Evolutionary conservation across 2,888 invertebrate species (phyloP), one percentile per base, ranked within the genome.

Genomic region (Eilema caniola): DNA sequence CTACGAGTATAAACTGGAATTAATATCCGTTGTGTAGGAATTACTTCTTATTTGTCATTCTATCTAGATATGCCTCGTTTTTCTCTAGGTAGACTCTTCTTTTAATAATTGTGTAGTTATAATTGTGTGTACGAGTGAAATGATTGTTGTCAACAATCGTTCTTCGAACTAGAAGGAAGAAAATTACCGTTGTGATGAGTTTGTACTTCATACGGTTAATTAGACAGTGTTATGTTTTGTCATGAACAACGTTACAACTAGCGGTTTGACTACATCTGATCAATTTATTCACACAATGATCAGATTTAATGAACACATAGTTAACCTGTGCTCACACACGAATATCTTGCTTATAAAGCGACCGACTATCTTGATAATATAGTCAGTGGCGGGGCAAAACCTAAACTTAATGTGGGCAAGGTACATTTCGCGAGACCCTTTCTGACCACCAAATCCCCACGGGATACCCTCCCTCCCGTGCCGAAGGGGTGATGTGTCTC

Each of bases 111-210:
- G n/a, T n/a, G n/a, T n/a, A n/a, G n/a, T n/a, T 63, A 68, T 72
- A 68, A 75, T 78, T 82, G 78, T 84, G 53, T n/a, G 53, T 53
- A 53, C 53, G 77, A 79, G 79, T 70, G 71, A 67, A 73, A 73
- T 74, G 64, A 74, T 79, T 76, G 76, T 75, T 70, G 72, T 72
- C 72, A 70, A 63, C 71, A 72, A 71, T 78, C 59, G 37, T 80
- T 81, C 76, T 72, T n/a, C 57, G 78, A 79, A 79, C 62, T 67
- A 73, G 72, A 72, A 80, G 86, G 85, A 86, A 86, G 85, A 67
- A 79, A 77, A 80, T 77, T 80, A 78, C 71, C 67, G 71, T 69
- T 72, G 71, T 72, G 61, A 67, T 77, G 16, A 57, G 64, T 57
- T 41, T 57, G 61, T 53, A 62, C 69, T 66, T 66, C 20, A 41